These are phyloP conservation scores for Pomacea maculata DNA, from an alignment of 1,140 invertebrate genomes.

Conservation along the genomic window DNA sequence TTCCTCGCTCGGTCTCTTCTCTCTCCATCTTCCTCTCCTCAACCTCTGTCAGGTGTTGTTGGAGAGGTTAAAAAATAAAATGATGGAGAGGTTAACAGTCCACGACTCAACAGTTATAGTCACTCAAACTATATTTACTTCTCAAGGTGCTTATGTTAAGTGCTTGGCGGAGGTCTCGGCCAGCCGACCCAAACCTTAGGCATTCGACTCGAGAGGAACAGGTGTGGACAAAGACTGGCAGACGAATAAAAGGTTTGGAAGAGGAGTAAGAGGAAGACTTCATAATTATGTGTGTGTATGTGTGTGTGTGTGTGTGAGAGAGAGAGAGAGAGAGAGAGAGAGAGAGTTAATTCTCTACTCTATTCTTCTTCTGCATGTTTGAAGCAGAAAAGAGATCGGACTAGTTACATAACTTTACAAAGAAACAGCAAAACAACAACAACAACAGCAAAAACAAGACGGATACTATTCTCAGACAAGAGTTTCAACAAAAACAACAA, in stretches of 20 bases:
- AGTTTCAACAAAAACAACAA: too few relatives aligned
- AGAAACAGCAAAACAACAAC: too few relatives aligned
- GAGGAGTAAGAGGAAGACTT: not conserved
- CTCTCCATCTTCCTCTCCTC: not conserved
- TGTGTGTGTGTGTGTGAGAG: not conserved
- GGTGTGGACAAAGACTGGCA: not conserved
- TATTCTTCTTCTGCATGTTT: too few relatives aligned
- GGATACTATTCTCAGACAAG: too few relatives aligned
- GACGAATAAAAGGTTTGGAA: not conserved
- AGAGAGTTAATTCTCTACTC: too few relatives aligned
- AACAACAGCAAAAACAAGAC: not conserved
- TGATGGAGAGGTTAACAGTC: too few relatives aligned
- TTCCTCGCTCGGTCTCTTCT: not conserved
- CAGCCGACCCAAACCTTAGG: not conserved
- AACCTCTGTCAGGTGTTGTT: not conserved
- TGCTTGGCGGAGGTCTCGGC: not conserved
- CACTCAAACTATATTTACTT: not conserved
- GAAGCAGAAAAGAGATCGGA: too few relatives aligned
- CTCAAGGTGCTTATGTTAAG: not conserved
- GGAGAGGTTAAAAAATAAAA: not conserved
- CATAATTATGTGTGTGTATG: constrained; percentile 10
- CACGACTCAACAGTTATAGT: not conserved
- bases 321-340: too few relatives aligned
- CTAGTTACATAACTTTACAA: too few relatives aligned
- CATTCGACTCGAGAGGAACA: not conserved